phyloP scores from a whole-genome alignment of 2,113 vertebrate genomes.

The Centropristis striata region DNA sequence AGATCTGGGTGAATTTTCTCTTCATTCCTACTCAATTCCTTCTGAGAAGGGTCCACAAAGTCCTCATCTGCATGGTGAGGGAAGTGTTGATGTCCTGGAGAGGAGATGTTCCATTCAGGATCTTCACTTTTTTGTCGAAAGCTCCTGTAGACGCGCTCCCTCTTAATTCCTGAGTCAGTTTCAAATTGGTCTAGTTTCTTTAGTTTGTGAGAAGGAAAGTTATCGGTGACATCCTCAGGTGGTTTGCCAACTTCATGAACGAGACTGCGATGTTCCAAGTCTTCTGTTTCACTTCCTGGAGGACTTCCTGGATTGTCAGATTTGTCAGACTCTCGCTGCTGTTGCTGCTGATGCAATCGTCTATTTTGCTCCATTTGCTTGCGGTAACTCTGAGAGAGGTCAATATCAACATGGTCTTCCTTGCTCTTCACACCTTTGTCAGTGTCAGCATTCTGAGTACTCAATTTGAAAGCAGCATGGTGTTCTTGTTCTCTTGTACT shows the following conservation, averaged over 20 bases:
- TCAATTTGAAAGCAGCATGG: constrained; percentile 73
- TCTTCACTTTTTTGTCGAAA: constrained; percentile 96
- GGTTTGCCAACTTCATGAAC: constrained; percentile 98
- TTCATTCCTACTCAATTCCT: constrained; percentile 90
- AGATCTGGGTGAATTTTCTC: constrained; percentile 90
- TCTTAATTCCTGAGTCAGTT: constrained; percentile 89
- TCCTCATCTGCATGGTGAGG: constrained; percentile 90
- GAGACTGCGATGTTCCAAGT: constrained; percentile 94
- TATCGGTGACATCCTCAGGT: constrained; percentile 96
- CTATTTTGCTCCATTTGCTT: constrained; percentile 99
- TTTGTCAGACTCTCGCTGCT: constrained; percentile 94
- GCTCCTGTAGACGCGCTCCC: constrained; percentile 95
- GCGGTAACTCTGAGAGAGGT: constrained; percentile 97
- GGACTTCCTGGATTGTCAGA: constrained; percentile 92
- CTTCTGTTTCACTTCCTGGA: constrained; percentile 90
- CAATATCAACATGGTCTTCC: constrained; percentile 96
- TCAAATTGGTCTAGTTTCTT: constrained; percentile 94
- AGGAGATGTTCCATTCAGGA: constrained; percentile 89
- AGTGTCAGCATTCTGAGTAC: constrained; percentile 80
- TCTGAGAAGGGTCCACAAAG: constrained; percentile 86
- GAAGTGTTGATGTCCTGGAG: constrained; percentile 89
- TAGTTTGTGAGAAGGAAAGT: constrained; percentile 95
- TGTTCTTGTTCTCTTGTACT: constrained; percentile 86
- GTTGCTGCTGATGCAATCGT: constrained; percentile 92
- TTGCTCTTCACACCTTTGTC: constrained; percentile 87